These are phyloP conservation scores for Lysandra coridon DNA, from an alignment of 2,888 invertebrate genomes.

Conservation along the genomic window DNA sequence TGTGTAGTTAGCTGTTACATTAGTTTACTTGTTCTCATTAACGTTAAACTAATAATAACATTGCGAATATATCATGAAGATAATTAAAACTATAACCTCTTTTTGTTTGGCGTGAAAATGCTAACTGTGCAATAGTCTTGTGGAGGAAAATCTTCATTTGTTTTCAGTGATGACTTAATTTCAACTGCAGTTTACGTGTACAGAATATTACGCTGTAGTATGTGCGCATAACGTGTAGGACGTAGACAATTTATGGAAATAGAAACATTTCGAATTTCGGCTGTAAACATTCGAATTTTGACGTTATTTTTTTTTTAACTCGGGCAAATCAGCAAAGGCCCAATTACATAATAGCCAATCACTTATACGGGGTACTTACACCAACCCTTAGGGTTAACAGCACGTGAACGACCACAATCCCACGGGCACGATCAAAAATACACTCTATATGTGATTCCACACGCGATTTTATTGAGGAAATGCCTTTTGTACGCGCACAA, in stretches of 20 bases:
- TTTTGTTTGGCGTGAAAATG: too few relatives aligned
- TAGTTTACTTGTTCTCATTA: too few relatives aligned
- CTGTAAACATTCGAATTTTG: not conserved
- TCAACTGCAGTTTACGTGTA: not conserved
- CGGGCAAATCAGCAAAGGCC: not conserved
- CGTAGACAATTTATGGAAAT: not conserved
- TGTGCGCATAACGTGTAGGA: not conserved
- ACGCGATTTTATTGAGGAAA: constrained; percentile 63
- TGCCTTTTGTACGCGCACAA: constrained; percentile 56
- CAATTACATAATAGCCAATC: constrained; percentile 41
- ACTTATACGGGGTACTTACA: constrained; percentile 48
- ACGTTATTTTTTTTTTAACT: not conserved
- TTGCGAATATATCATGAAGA: too few relatives aligned
- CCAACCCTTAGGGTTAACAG: not conserved
- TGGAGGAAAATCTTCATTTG: not conserved
- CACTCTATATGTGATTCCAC: constrained; percentile 48
- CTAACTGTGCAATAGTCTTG: too few relatives aligned
- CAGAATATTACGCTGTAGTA: too few relatives aligned
- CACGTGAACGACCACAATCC: constrained; percentile 35
- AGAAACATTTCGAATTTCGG: not conserved
- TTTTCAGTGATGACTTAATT: not conserved
- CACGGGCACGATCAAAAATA: constrained; percentile 43
- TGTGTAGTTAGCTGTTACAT: too few relatives aligned
- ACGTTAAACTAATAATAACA: too few relatives aligned
- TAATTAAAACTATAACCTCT: too few relatives aligned